phyloP scores from a whole-genome alignment of 1,140 invertebrate genomes.

The Bombus difficillimus region DNA sequence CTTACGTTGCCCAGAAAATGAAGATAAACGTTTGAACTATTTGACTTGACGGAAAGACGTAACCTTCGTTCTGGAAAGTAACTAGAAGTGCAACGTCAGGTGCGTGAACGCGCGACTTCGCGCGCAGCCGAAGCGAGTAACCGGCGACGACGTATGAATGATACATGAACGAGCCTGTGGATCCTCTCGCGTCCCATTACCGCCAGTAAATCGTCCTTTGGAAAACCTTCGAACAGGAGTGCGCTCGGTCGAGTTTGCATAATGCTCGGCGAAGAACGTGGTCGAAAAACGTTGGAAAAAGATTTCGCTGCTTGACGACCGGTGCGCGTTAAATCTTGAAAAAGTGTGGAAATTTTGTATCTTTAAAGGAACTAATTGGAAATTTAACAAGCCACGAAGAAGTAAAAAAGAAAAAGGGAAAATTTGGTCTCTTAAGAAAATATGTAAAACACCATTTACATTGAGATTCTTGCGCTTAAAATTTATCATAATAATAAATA shows the following conservation, averaged over 20 bases:
- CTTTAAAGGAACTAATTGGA: too few species aligned
- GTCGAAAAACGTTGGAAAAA: constrained; percentile 15
- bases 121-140: constrained; percentile 56
- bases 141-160: constrained; percentile 66
- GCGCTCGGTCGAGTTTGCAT: constrained; percentile 60
- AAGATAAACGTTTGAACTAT: constrained; percentile 2
- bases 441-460: not conserved
- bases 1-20: not conserved
- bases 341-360: not conserved
- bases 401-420: not conserved
- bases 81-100: constrained; percentile 35
- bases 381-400: not conserved
- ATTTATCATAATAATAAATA: too few species aligned
- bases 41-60: not conserved
- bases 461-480: too few species aligned
- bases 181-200: constrained; percentile 65
- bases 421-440: not conserved
- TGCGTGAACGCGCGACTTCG: constrained; percentile 52
- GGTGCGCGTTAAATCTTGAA: constrained; percentile 4
- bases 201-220: constrained; percentile 62
- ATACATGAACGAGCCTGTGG: constrained; percentile 67
- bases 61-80: not conserved
- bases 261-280: constrained; percentile 41
- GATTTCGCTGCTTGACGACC: constrained; percentile 9
- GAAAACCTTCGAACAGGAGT: constrained; percentile 64